These are phyloP conservation scores for Thalpophila matura DNA, from an alignment of 2,888 invertebrate species.

Conservation along the genomic window DNA sequence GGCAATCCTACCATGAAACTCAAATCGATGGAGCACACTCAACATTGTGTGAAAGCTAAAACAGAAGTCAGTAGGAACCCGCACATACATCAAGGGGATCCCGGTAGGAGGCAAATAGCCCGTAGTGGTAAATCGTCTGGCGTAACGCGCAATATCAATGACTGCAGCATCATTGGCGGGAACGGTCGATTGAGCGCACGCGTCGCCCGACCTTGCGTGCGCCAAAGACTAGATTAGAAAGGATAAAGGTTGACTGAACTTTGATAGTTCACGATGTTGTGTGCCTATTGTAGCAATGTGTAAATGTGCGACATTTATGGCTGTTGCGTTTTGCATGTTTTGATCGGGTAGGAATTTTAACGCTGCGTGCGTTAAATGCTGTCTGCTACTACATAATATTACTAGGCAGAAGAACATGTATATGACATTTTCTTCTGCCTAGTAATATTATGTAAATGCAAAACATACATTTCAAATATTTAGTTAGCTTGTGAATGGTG, in stretches of 20 bases:
- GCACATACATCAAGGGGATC: conserved; percentile 69
- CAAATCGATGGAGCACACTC: conserved; percentile 65
- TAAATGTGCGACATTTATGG: conserved; percentile 45
- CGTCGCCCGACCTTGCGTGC: conserved; percentile 67
- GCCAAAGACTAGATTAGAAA: conserved; percentile 63
- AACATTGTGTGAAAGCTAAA: conserved; percentile 64
- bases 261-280: conserved; percentile 45
- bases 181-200: conserved; percentile 81
- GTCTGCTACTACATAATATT: background rate
- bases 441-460: background rate
- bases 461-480: too few relatives aligned
- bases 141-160: conserved; percentile 84
- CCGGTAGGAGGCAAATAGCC: conserved; percentile 85
- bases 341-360: conserved; percentile 23
- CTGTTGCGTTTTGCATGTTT: conserved; percentile 32
- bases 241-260: conserved; percentile 53
- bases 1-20: conserved; percentile 64
- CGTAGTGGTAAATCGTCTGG: conserved; percentile 88
- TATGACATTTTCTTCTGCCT: background rate
- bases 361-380: conserved; percentile 1
- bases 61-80: conserved; percentile 73
- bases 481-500: too few relatives aligned
- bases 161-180: conserved; percentile 80
- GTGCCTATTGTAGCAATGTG: conserved; percentile 49
- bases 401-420: too few relatives aligned